Percentiles rank a stretch among this genome's conserved stretches.
These are phyloP conservation scores for Chloroceryle amazona DNA, from an alignment of 2,797 vertebrate species.

Conservation along the genomic window DNA sequence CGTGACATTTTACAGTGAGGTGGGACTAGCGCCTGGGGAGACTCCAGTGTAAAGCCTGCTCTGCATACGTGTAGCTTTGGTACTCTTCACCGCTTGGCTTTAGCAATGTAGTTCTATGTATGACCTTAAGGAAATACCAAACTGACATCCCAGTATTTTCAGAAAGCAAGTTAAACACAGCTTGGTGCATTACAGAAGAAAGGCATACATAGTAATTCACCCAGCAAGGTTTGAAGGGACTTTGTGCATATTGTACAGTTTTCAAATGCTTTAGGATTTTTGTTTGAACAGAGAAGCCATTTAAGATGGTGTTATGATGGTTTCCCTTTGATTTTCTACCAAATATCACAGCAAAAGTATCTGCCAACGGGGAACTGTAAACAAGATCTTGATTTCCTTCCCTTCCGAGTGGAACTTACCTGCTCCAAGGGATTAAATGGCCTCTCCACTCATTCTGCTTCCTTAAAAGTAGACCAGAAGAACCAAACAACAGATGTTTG, in stretches of 20 bases:
- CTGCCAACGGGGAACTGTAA: constrained; percentile 34
- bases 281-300: constrained; percentile 39
- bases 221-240: constrained; percentile 12
- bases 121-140: constrained; percentile 44
- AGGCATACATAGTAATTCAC: constrained; percentile 18
- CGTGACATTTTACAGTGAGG: neutral
- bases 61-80: neutral
- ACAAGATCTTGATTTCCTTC: constrained; percentile 61
- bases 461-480: constrained; percentile 27
- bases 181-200: neutral
- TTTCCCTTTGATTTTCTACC: constrained; percentile 58
- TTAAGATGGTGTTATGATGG: neutral
- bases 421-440: constrained; percentile 52
- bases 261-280: neutral
- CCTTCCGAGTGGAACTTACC: constrained; percentile 58
- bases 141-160: constrained; percentile 44
- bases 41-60: neutral
- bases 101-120: neutral
- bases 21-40: neutral
- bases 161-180: constrained; percentile 47
- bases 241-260: constrained; percentile 1
- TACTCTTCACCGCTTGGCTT: constrained; percentile 26
- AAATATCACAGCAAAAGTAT: constrained; percentile 54
- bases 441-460: constrained; percentile 40
- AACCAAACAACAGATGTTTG: constrained; percentile 38